Evolutionary conservation across 2,113 vertebrate species (phyloP).

Genomic region (Carassius carassius): DNA sequence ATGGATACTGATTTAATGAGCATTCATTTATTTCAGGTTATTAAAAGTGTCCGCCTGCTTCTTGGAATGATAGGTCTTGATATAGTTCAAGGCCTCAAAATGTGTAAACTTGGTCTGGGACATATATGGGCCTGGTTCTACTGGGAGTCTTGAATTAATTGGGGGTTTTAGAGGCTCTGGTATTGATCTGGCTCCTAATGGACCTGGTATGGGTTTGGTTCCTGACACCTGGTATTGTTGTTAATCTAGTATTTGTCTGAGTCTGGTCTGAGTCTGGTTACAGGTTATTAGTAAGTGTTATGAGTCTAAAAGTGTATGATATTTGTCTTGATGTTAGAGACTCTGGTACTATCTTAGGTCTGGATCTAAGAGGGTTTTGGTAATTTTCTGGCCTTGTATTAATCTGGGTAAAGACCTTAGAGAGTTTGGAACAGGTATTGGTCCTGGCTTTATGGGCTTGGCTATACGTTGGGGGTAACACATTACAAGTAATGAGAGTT

Average conservation of each 20-base stretch:
- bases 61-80: background rate
- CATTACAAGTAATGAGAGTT: too few species aligned
- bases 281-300: background rate
- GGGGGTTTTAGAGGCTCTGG: background rate
- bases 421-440: background rate
- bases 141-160: background rate
- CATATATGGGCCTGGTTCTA: background rate
- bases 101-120: background rate
- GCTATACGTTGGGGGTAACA: background rate
- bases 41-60: background rate
- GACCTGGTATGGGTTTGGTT: background rate
- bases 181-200: background rate
- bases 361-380: background rate
- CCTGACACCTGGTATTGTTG: background rate
- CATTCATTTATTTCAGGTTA: background rate
- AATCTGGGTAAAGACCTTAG: background rate
- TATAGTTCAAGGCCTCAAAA: background rate
- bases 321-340: background rate
- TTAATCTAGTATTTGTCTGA: background rate
- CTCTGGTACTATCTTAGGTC: background rate
- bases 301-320: background rate
- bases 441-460: background rate
- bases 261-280: background rate
- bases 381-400: background rate
- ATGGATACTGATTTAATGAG: background rate